Base-by-base conservation (phyloP, 2,888 invertebrate genomes). In the Drosophila quinaria region DNA sequence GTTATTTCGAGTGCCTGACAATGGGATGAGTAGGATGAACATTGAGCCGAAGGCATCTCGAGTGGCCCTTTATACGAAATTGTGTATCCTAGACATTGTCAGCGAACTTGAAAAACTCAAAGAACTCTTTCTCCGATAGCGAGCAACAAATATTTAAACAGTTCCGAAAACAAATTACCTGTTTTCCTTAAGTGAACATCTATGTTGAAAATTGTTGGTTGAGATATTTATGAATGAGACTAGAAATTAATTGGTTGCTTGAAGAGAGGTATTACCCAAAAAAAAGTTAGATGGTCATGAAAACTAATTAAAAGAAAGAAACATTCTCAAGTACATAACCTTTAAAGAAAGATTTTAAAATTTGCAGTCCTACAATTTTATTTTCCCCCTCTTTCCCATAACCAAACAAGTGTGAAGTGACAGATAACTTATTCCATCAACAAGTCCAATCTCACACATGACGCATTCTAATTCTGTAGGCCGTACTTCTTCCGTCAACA, bases 1-100 rank as follows among this genome's bases (percentile, higher is more conserved):
- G 73, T 78, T 68, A 83, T 87, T 70, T 74, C 44, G 61, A 88
- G 81, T 74, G 79, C 52, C 67, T 70, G 54, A 55, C 64, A 69
- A 74, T 65, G 67, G 70, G 29, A 49, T 67, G 71, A 59, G 47
- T 22, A 37, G 66, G 56, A 44, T 56, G 60, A 56, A 56, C 46
- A 58, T 15, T 42, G 55, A 52, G 61, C 29, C 61, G 42, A 47
- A 59, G 61, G 62, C 60, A 66, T 63, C 25, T 75, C 67, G 50
- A 81, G 76, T 72, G 66, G 50, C 50, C 52, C 42, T 72, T 68
- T 51, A 58, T 54, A 47, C 42, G 46, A 66, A 74, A 67, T 69
- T 60, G 25, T 66, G 49, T 64, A 19, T 52, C 44, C 51, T 46
- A 60, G 50, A 62, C 68, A 41, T 37, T 42, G 66, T n/a, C 49